These are phyloP conservation scores for Tetrax tetrax DNA, from an alignment of 2,113 vertebrate species.

Conservation along the genomic window DNA sequence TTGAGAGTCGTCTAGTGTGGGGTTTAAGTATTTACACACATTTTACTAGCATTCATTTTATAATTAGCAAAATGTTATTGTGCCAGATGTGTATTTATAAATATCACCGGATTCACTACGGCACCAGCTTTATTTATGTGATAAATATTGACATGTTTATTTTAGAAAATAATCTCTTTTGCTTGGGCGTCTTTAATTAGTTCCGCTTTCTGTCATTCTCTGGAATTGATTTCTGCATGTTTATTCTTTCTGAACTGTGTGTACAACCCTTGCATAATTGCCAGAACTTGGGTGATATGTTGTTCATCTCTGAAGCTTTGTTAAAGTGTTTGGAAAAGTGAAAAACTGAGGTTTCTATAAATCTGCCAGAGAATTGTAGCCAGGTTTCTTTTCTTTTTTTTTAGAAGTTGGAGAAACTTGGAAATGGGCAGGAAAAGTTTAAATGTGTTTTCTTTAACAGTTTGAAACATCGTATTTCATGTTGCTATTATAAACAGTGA, in stretches of 20 bases:
- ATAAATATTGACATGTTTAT: background rate
- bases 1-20: background rate
- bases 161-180: background rate
- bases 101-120: background rate
- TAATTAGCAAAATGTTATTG: background rate
- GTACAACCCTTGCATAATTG: background rate
- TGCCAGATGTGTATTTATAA: background rate
- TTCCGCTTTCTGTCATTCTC: conserved; percentile 32
- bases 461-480: conserved; percentile 53
- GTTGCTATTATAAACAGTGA: conserved; percentile 74
- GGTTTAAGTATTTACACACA: background rate
- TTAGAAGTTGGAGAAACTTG: conserved; percentile 7
- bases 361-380: conserved; percentile 27
- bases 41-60: conserved; percentile 20
- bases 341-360: conserved; percentile 43
- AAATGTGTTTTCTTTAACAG: conserved; percentile 60
- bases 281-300: background rate
- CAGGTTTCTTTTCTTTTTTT: background rate
- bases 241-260: background rate
- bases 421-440: conserved; percentile 29
- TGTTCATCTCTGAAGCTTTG: conserved; percentile 1
- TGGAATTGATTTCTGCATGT: background rate
- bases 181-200: background rate
- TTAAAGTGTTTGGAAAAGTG: conserved; percentile 31
- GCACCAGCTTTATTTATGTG: background rate